A percentile compares a stretch with the other conserved stretches of the same genome.
These are phyloP conservation scores for Seriola dumerili DNA, from an alignment of 2,113 vertebrate species.

Conservation along the genomic window DNA sequence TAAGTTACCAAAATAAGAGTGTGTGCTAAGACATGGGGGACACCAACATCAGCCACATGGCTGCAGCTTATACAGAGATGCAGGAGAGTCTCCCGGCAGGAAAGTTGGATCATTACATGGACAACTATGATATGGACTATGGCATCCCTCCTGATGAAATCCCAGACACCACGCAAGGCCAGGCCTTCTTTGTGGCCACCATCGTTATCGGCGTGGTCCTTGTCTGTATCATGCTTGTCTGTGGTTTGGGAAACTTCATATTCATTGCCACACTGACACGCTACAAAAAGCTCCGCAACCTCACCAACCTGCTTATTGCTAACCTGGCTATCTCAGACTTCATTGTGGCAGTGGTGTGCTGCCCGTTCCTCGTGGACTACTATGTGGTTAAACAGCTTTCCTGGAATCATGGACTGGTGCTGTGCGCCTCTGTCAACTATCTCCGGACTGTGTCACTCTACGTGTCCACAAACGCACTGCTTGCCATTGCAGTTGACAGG, in stretches of 20 bases:
- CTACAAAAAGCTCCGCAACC: conserved; percentile 95
- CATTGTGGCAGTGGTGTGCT: conserved; percentile 95
- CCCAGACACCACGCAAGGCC: conserved; percentile 91
- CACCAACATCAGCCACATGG: conserved; percentile 70
- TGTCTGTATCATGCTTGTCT: conserved; percentile 93
- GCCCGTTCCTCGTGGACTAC: conserved; percentile 98
- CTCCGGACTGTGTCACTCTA: conserved; percentile 94
- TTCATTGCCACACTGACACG: conserved; percentile 91
- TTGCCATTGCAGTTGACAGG: conserved; percentile 97
- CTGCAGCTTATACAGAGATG: conserved; percentile 72
- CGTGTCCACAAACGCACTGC: conserved; percentile 95
- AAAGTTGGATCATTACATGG: conserved; percentile 81
- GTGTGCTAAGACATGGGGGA: conserved; percentile 73
- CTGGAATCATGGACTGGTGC: conserved; percentile 92
- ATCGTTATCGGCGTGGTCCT: conserved; percentile 93
- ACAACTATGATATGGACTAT: conserved; percentile 88
- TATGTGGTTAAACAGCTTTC: conserved; percentile 95
- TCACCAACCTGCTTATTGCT: conserved; percentile 97
- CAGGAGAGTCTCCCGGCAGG: conserved; percentile 67
- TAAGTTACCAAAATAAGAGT: background rate
- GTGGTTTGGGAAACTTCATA: conserved; percentile 92
- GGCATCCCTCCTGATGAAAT: conserved; percentile 89
- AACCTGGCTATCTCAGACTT: conserved; percentile 97
- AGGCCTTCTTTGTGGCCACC: conserved; percentile 92
- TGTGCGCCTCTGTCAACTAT: conserved; percentile 95